Base-by-base conservation (phyloP, 2,797 vertebrate genomes). In the Borostomias antarcticus region DNA sequence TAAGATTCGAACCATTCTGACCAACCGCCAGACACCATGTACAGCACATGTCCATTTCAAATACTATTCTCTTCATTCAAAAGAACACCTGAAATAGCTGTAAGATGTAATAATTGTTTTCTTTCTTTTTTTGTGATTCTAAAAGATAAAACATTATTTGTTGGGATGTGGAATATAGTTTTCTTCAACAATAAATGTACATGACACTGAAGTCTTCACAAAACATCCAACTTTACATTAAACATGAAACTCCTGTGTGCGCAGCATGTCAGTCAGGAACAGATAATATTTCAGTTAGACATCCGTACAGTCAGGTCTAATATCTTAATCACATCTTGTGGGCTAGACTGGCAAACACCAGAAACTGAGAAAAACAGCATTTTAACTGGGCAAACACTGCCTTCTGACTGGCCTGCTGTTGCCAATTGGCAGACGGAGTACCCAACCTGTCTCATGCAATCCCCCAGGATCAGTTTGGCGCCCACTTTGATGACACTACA, bases 311-410 rank as follows among this genome's bases (percentile, higher is more conserved):
- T 35, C 52, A 69, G 66, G 32, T 65, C 72, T 69, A 56, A 77
- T 60, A 83, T 70, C 72, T 80, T 64, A 78, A 80, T 73, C 53
- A 50, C 54, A 60, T 69, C 66, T 70, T 70, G 35, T 74, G 75
- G 76, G 66, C 75, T 52, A 29, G 48, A 25, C 54, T 52, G 40
- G 28, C 57, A 61, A 40, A 43, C 40, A 17, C 40, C 73, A 77
- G 68, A 52, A 66, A 72, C 47, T 61, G 51, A 57, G 40, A 60
- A 58, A 54, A 58, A 23, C 25, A 32, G 15, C 15, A 58, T 63
- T 54, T 70, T 40, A 61, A 70, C 19, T 32, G 47, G 43, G 62
- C 29, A 60, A 60, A 66, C 29, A 13, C 23, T 61, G 21, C 58
- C 25, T 68, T 68, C 32, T 51, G 48, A 69, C 54, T 66, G 63